Percentiles rank a stretch among this genome's conserved stretches.
Evolutionary conservation across 2,113 vertebrate species (phyloP).

Genomic region (Dunckerocampus dactyliophorus): DNA sequence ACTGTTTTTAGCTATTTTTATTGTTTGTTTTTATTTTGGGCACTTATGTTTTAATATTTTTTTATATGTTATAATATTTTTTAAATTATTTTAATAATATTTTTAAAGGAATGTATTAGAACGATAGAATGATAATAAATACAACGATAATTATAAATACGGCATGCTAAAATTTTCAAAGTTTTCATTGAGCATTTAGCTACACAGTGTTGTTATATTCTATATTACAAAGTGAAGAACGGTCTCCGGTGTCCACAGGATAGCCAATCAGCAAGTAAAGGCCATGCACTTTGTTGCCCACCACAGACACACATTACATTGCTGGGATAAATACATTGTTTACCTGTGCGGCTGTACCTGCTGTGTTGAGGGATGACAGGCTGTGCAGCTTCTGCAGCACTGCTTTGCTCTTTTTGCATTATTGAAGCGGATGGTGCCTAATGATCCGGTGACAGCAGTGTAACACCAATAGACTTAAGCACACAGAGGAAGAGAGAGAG

Average conservation of each 20-base stretch:
- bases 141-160: too few species aligned
- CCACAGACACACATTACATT: background rate
- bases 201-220: too few species aligned
- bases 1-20: too few species aligned
- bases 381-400: constrained; percentile 29
- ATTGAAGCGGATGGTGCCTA: constrained; percentile 63
- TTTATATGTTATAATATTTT: too few species aligned
- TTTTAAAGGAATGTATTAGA: too few species aligned
- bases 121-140: too few species aligned
- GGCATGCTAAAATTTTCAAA: too few species aligned
- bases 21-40: too few species aligned
- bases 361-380: constrained; percentile 42
- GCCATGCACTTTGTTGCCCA: background rate
- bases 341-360: constrained; percentile 32
- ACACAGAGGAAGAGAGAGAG: constrained; percentile 3
- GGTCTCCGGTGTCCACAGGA: background rate
- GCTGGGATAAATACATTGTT: constrained; percentile 39
- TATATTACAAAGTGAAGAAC: too few species aligned
- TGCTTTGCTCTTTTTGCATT: constrained; percentile 68
- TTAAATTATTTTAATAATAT: too few species aligned
- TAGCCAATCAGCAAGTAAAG: too few species aligned
- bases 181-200: background rate
- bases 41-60: too few species aligned
- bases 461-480: constrained; percentile 33
- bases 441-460: constrained; percentile 45